Evolutionary conservation across 2,113 vertebrate genomes (phyloP), one percentile per base, ranked within the genome.

Genomic region (Pyrgilauda ruficollis): DNA sequence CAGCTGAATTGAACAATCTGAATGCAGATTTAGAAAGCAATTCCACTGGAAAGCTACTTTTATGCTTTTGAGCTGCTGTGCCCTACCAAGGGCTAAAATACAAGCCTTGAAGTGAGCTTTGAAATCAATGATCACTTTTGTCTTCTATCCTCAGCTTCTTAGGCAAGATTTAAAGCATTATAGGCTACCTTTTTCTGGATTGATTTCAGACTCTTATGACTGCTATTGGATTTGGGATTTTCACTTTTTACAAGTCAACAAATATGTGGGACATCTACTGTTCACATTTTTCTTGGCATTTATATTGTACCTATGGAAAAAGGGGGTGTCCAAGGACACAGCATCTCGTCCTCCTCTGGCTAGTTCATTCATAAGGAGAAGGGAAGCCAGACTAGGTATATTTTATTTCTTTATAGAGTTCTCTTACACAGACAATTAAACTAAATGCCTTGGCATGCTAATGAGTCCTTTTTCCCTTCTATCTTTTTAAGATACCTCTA

Each of bases 381-480:
- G 18, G 20, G 20, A 92, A 89, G 35, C 11, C 30, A 78, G 43
- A 47, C 5, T 12, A 74, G 14, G 9, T 44, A 66, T 86, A 66
- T 86, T 6, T 68, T 68, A 41, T 92, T 78, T 70, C 55, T 74
- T 69, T 70, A 53, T 17, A 49, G 22, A 58, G 44, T 61, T 89
- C 52, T 75, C 9, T 87, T 64, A 59, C 39, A 14, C 23, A 67
- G 56, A 19, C 23, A 72, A 53, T 77, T 53, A 53, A 86, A 74
- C 49, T 41, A 70, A 77, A 89, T 89, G 4, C 15, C 10, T 67
- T 52, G 33, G 20, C 27, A 50, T 89, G 11, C 18, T 70, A 62
- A 47, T 39, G 13, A 92, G 43, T 37, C 22, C 56, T 41, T 74
- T 8, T 1, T 0, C 2, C 2, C 10, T 8, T 44, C 43, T 43